Conservation (phyloP, 2,797 vertebrate species). For the Agapornis canus region DNA sequence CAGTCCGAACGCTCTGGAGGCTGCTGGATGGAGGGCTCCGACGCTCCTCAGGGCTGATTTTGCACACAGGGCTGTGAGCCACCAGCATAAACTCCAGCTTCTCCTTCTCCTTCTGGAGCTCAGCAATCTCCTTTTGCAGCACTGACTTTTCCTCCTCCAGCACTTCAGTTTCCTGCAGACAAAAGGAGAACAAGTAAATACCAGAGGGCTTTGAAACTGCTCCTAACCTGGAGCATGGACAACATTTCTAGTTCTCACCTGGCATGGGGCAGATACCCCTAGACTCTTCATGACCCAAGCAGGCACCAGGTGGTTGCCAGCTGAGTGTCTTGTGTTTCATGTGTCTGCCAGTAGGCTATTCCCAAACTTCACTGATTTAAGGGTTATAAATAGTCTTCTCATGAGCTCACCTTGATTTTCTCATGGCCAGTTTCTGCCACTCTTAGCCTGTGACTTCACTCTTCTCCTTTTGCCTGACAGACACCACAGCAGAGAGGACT, state of each 20-base stretch:
- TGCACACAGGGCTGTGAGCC: slow-evolving; percentile 94
- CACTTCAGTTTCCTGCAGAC: slow-evolving; percentile 91
- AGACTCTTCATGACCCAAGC: neutral
- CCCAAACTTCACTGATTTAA: neutral
- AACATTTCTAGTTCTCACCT: neutral
- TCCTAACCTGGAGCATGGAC: neutral
- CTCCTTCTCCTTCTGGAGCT: slow-evolving; percentile 96
- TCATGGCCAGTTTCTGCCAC: neutral
- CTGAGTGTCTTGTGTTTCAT: neutral
- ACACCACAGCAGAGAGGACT: neutral
- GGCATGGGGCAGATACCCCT: neutral
- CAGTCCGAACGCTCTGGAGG: slow-evolving; percentile 83
- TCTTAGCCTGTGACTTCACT: neutral
- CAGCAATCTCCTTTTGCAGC: slow-evolving; percentile 96
- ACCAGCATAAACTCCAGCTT: slow-evolving; percentile 99
- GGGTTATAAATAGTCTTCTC: neutral
- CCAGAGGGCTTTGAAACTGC: neutral
- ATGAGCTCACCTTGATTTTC: neutral
- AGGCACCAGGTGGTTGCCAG: neutral
- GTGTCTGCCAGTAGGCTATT: neutral
- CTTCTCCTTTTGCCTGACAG: neutral
- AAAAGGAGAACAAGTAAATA: slow-evolving; percentile 3
- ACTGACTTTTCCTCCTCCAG: slow-evolving; percentile 96
- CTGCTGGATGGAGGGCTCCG: slow-evolving; percentile 80
- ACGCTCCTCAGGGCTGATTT: slow-evolving; percentile 91